Evolutionary conservation across 2,113 vertebrate species (phyloP).

Genomic region (Cheilinus undulatus): DNA sequence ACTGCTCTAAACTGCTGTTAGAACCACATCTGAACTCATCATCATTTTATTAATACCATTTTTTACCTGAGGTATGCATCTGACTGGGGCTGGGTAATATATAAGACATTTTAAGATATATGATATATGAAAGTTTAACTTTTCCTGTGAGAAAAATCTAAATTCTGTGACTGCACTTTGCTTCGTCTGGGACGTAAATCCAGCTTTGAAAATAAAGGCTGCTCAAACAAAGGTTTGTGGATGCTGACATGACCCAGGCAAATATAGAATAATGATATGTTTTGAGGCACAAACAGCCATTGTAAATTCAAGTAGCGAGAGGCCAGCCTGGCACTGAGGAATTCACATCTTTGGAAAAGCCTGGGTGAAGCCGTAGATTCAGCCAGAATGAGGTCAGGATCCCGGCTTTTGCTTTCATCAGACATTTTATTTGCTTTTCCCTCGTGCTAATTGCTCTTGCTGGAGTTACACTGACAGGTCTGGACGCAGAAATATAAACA

Average conservation of each 20-base stretch:
- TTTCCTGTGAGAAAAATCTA: neutral
- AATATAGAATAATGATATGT: constrained; percentile 80
- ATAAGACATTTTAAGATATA: too few species aligned
- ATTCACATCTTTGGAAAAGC: constrained; percentile 70
- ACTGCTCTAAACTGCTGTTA: too few species aligned
- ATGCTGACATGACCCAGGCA: constrained; percentile 59
- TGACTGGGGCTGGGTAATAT: too few species aligned
- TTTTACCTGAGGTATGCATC: too few species aligned
- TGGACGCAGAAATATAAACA: constrained; percentile 71
- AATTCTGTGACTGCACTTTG: constrained; percentile 32
- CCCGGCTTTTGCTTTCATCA: constrained; percentile 63
- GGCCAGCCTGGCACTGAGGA: constrained; percentile 62
- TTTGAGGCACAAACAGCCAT: constrained; percentile 70
- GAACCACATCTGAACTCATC: too few species aligned
- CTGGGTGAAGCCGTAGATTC: constrained; percentile 30
- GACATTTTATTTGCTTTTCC: constrained; percentile 71
- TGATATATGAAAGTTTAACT: constrained; percentile 15
- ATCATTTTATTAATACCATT: too few species aligned
- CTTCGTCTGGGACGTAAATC: constrained; percentile 5
- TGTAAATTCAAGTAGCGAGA: constrained; percentile 63
- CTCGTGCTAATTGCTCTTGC: constrained; percentile 63
- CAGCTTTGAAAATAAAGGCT: neutral
- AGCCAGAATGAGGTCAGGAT: constrained; percentile 60
- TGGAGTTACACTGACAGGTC: constrained; percentile 61
- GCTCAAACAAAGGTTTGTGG: constrained; percentile 58